Conservation (phyloP, 2,888 invertebrate genomes). For the Sarcophaga caerulescens region DNA sequence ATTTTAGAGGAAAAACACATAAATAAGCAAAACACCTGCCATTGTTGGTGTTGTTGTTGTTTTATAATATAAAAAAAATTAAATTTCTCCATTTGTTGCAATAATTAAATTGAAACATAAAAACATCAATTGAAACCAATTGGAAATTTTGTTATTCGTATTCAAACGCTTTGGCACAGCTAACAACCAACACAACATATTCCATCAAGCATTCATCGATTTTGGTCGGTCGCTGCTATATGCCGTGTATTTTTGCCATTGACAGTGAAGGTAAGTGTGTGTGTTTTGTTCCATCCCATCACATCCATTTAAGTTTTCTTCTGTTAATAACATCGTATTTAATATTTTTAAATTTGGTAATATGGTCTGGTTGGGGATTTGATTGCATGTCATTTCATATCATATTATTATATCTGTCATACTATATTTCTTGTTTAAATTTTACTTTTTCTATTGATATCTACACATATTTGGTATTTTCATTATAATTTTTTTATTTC, state of each 20-base stretch:
- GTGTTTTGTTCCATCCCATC: neutral
- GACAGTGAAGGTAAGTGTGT: slow-evolving; percentile 53
- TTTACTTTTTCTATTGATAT: slow-evolving; percentile 13
- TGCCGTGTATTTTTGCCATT: neutral
- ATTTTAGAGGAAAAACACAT: slow-evolving; percentile 4
- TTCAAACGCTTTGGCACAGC: neutral
- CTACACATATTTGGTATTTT: slow-evolving; percentile 6
- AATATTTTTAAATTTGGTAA: neutral
- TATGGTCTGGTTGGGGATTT: neutral
- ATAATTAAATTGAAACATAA: slow-evolving; percentile 19
- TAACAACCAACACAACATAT: neutral
- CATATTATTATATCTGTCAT: neutral
- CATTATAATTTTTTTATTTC: neutral
- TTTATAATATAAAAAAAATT: neutral
- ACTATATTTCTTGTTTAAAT: neutral
- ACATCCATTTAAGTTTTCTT: neutral
- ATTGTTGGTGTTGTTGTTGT: too few species aligned
- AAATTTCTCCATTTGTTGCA: slow-evolving; percentile 44
- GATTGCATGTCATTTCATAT: slow-evolving; percentile 42
- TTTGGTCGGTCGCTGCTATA: neutral
- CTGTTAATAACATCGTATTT: slow-evolving; percentile 7
- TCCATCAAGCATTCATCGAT: slow-evolving; percentile 12
- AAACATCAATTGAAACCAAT: neutral
- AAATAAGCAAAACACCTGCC: slow-evolving; percentile 44
- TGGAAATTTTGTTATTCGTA: neutral